These are phyloP conservation scores for Drosophila ercepeae DNA, from an alignment of 1,140 invertebrate genomes.

Conservation along the genomic window DNA sequence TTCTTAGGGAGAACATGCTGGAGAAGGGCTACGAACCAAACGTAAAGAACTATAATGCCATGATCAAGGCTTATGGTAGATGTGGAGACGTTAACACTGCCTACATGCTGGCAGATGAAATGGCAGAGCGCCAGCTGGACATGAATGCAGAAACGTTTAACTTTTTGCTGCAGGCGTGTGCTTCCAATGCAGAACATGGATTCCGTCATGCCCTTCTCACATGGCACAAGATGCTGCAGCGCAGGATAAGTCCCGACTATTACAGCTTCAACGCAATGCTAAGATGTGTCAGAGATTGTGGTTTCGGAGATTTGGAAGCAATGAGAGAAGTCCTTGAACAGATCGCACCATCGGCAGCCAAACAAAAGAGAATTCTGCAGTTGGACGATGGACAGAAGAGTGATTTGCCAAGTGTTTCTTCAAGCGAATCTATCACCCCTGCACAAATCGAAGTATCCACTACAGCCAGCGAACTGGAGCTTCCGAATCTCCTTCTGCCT, in stretches of 20 bases:
- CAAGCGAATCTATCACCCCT: neutral
- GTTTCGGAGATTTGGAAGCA: conserved; percentile 88
- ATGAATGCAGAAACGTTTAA: conserved; percentile 89
- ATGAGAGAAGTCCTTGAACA: conserved; percentile 84
- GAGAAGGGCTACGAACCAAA: conserved; percentile 89
- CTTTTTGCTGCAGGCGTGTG: conserved; percentile 92
- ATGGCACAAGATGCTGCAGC: conserved; percentile 92
- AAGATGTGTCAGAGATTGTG: conserved; percentile 90
- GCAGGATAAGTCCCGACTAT: conserved; percentile 88
- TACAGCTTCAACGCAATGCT: conserved; percentile 93
- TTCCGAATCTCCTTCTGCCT: conserved; percentile 86
- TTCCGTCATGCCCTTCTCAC: conserved; percentile 91
- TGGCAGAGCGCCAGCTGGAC: conserved; percentile 87
- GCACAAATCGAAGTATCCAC: conserved; percentile 32
- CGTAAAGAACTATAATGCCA: conserved; percentile 91
- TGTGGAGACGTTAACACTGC: conserved; percentile 90
- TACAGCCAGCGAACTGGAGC: conserved; percentile 28
- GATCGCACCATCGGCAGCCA: conserved; percentile 35
- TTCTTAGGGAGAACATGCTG: conserved; percentile 88
- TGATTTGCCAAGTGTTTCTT: neutral
- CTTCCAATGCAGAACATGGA: conserved; percentile 90
- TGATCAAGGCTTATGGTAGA: conserved; percentile 95
- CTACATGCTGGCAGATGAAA: conserved; percentile 93
- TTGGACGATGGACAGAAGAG: neutral
- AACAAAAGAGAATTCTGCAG: neutral